phyloP scores from a whole-genome alignment of 2,113 vertebrate species.

The Pipa parva region DNA sequence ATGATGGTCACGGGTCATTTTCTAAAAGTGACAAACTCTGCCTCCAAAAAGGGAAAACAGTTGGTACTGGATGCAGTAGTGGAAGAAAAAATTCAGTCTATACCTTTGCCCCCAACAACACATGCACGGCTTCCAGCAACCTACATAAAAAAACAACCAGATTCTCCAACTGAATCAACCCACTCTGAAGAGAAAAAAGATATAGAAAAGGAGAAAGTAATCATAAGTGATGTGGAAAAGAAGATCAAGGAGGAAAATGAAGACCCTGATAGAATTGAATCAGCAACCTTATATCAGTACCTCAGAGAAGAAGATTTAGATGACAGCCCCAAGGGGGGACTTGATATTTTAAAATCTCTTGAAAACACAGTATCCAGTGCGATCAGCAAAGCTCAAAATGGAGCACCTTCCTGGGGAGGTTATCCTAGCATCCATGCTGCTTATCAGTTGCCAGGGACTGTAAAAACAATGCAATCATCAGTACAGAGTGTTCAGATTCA shows the following conservation, averaged over 20 bases:
- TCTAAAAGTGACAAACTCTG: conserved; percentile 94
- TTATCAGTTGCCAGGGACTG: conserved; percentile 87
- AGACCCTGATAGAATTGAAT: conserved; percentile 76
- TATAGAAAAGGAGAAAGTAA: conserved; percentile 63
- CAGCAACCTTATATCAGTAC: conserved; percentile 82
- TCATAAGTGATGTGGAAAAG: conserved; percentile 60
- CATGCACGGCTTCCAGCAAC: conserved; percentile 79
- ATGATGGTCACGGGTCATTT: conserved; percentile 99
- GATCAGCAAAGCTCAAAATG: conserved; percentile 97
- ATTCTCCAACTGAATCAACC: conserved; percentile 68
- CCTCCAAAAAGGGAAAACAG: conserved; percentile 96
- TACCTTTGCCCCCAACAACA: conserved; percentile 90
- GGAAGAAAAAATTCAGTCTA: conserved; percentile 96
- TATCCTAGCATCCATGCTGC: conserved; percentile 98
- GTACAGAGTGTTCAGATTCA: conserved; percentile 86
- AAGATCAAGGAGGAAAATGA: conserved; percentile 93
- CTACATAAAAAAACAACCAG: conserved; percentile 74
- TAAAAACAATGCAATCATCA: conserved; percentile 72
- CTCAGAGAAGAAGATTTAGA: conserved; percentile 94
- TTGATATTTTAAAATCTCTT: conserved; percentile 93
- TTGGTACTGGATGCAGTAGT: conserved; percentile 86
- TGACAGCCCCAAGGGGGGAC: conserved; percentile 85
- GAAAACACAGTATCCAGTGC: conserved; percentile 95
- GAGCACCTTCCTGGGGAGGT: conserved; percentile 93
- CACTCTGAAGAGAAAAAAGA: conserved; percentile 74